A percentile compares a stretch with the other conserved stretches of the same genome.
Conservation (phyloP, 1,140 invertebrate species). For the Drosophila simulans region DNA sequence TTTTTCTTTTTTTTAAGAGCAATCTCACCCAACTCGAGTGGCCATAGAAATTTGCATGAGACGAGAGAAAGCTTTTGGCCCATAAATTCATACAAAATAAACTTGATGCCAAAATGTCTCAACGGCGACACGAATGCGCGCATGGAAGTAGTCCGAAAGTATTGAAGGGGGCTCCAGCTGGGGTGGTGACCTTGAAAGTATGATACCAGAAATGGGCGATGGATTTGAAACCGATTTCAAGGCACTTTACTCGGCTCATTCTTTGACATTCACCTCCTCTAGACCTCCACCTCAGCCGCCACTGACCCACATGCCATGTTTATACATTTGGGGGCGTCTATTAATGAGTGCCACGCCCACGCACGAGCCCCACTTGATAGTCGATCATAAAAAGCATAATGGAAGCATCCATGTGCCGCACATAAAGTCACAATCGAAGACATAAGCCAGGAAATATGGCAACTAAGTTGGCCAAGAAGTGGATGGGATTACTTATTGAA, state of each 20-base stretch:
- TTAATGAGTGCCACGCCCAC: slow-evolving; percentile 18
- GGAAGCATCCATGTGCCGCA: slow-evolving; percentile 22
- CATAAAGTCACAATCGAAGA: slow-evolving; percentile 21
- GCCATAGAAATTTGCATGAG: slow-evolving; percentile 30
- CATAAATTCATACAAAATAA: slow-evolving; percentile 47
- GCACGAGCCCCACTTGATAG: slow-evolving; percentile 8
- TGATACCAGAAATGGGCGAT: neutral
- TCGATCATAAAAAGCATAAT: slow-evolving; percentile 36
- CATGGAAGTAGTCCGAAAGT: slow-evolving; percentile 3
- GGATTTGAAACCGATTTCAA: neutral
- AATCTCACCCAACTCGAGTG: slow-evolving; percentile 17
- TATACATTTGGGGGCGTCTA: slow-evolving; percentile 3
- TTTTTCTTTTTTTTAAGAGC: neutral
- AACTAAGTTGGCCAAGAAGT: slow-evolving; percentile 1
- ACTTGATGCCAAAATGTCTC: slow-evolving; percentile 48
- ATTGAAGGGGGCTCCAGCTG: neutral
- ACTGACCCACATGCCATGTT: slow-evolving; percentile 1
- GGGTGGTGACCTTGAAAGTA: slow-evolving; percentile 12
- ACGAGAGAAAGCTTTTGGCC: slow-evolving; percentile 11
- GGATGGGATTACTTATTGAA: neutral
- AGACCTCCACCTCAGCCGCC: neutral
- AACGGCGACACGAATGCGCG: slow-evolving; percentile 27
- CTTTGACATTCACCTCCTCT: neutral
- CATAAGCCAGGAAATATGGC: slow-evolving; percentile 11
- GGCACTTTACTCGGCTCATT: slow-evolving; percentile 2